These are phyloP conservation scores for Saimiri boliviensis DNA, from an alignment of 2,113 vertebrate species.

Conservation along the genomic window DNA sequence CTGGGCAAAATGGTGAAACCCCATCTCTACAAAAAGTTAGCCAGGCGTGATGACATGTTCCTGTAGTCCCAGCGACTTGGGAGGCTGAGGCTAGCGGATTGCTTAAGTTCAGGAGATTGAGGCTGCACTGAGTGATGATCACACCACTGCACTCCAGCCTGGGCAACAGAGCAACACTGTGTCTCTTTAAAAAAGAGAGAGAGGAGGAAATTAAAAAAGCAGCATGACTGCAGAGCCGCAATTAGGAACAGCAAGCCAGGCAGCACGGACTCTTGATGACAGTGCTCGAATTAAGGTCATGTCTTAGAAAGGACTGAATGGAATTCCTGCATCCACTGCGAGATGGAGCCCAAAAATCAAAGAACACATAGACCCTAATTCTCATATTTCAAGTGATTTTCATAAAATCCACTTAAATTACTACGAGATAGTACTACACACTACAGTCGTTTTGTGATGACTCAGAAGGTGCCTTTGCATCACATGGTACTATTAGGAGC, in stretches of 20 bases:
- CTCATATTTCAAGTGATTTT: background rate
- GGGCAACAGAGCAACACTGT: too few species aligned
- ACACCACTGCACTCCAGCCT: too few species aligned
- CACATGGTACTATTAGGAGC: accelerated
- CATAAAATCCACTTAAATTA: background rate
- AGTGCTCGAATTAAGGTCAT: accelerated
- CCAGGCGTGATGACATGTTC: too few species aligned
- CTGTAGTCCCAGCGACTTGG: too few species aligned
- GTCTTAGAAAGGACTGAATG: background rate
- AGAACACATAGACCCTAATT: accelerated
- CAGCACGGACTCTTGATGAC: background rate
- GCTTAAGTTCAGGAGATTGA: too few species aligned
- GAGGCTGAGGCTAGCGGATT: too few species aligned
- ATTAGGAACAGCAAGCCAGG: background rate
- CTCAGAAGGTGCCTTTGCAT: background rate
- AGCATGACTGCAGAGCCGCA: accelerated
- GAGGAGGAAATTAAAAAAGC: too few species aligned
- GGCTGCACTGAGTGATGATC: too few species aligned
- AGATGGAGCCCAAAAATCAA: background rate
- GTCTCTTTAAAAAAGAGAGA: too few species aligned
- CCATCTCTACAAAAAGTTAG: too few species aligned
- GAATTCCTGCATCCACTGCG: background rate
- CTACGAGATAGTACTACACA: accelerated
- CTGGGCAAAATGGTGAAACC: too few species aligned
- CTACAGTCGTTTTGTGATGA: accelerated